Evolutionary conservation across 2,113 vertebrate genomes (phyloP).

Genomic region (Megalops atlanticus): DNA sequence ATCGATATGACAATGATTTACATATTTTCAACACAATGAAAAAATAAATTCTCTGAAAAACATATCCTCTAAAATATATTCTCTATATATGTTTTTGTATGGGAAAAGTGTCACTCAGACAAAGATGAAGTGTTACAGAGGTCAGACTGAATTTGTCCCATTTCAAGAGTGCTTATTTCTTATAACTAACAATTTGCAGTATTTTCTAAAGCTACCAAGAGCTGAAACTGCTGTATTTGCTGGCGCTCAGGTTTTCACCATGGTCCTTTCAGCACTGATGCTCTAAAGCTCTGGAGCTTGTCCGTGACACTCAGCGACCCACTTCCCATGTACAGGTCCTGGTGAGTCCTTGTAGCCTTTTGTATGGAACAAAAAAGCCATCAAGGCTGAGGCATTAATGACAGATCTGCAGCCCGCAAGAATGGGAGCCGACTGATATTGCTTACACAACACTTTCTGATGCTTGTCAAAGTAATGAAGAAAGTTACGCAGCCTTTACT

Average conservation of each 20-base stretch:
- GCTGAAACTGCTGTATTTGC: background rate
- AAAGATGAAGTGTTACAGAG: no score
- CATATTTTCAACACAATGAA: no score
- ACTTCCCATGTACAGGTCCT: background rate
- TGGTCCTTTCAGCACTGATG: background rate
- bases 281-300: background rate
- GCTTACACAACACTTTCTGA: background rate
- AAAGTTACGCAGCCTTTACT: background rate
- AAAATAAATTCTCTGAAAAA: no score
- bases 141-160: background rate
- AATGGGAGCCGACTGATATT: background rate
- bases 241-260: background rate
- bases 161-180: background rate
- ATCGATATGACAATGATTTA: no score
- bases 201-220: background rate
- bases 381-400: background rate
- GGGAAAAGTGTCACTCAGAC: no score
- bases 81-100: background rate
- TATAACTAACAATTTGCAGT: background rate
- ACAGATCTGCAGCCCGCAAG: background rate
- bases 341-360: background rate
- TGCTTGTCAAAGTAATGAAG: background rate
- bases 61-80: no score
- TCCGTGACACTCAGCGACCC: background rate
- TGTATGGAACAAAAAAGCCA: background rate